A percentile compares a stretch with the other conserved stretches of the same genome.
These are phyloP conservation scores for Xestia xanthographa DNA, from an alignment of 2,888 invertebrate genomes.

Conservation along the genomic window DNA sequence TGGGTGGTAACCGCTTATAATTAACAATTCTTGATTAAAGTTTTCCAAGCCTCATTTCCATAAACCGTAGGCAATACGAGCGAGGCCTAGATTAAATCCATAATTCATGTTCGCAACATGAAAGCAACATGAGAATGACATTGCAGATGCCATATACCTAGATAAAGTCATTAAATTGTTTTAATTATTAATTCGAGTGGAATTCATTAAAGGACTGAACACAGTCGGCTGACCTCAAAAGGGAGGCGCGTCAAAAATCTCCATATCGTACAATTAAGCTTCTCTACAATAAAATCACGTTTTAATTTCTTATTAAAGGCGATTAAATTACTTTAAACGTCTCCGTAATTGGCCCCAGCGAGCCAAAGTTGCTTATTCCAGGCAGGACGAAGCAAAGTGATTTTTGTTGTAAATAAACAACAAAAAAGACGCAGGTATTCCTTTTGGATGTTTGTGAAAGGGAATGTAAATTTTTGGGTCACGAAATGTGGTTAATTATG, in stretches of 20 bases:
- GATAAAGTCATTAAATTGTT: conserved; percentile 80
- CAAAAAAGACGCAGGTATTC: conserved; percentile 34
- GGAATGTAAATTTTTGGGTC: conserved; percentile 69
- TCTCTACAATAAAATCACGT: conserved; percentile 84
- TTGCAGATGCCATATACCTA: conserved; percentile 69
- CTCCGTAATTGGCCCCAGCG: conserved; percentile 79
- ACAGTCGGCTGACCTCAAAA: conserved; percentile 77
- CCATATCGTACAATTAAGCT: conserved; percentile 79
- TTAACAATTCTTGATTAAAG: conserved; percentile 79
- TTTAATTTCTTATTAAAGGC: conserved; percentile 83
- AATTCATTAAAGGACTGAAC: conserved; percentile 61
- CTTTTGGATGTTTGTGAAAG: conserved; percentile 59
- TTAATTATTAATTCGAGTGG: conserved; percentile 74
- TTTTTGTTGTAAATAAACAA: conserved; percentile 54
- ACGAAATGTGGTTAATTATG: conserved; percentile 73
- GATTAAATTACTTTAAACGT: conserved; percentile 83
- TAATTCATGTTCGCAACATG: conserved; percentile 75
- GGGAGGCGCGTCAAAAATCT: conserved; percentile 78
- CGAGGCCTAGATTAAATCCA: conserved; percentile 78
- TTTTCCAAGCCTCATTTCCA: conserved; percentile 79
- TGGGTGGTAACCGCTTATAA: conserved; percentile 78
- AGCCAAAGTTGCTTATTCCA: conserved; percentile 56
- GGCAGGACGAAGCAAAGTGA: conserved; percentile 53
- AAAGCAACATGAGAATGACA: conserved; percentile 61
- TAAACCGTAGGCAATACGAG: conserved; percentile 81